A percentile compares a stretch with the other conserved stretches of the same genome.
Evolutionary conservation across 2,113 vertebrate genomes (phyloP).

Genomic region (Periophthalmodon schlosseri): DNA sequence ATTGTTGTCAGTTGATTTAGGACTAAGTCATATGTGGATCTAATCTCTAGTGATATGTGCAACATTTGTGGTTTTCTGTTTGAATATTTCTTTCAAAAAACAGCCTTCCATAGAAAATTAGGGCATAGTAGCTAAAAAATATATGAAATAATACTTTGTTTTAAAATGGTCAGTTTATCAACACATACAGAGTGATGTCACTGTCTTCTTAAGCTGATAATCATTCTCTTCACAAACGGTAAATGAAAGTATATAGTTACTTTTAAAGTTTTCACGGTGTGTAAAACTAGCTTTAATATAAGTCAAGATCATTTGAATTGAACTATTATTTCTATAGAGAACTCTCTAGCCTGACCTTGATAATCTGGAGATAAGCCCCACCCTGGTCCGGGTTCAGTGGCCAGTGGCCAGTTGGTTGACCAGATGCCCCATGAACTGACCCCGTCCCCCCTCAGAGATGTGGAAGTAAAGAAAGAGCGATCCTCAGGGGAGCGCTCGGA

Average conservation of each 20-base stretch:
- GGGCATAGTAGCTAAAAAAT: no score
- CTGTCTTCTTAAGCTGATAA: no score
- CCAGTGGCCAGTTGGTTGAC: conserved; percentile 72
- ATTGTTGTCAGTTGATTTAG: no score
- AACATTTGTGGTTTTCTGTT: no score
- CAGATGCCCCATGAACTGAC: conserved; percentile 68
- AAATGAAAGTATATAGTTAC: background rate
- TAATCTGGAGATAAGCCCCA: conserved; percentile 59
- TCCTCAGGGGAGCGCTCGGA: conserved; percentile 79
- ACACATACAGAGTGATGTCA: no score
- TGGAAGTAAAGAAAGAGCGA: conserved; percentile 69
- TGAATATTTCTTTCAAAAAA: no score
- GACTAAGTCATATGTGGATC: no score
- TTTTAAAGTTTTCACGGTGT: background rate
- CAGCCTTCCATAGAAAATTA: no score
- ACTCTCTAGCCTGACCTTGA: conserved; percentile 57
- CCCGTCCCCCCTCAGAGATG: conserved; percentile 61
- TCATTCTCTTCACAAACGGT: background rate
- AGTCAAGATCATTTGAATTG: no score
- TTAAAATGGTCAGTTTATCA: no score
- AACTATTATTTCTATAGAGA: conserved; percentile 28
- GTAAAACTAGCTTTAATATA: background rate
- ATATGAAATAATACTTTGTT: no score
- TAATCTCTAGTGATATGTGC: no score
- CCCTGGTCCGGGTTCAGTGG: conserved; percentile 61